Percentiles rank a stretch among this genome's conserved stretches.
These are phyloP conservation scores for Coendou prehensilis DNA, from an alignment of 2,797 vertebrate genomes.

Conservation along the genomic window DNA sequence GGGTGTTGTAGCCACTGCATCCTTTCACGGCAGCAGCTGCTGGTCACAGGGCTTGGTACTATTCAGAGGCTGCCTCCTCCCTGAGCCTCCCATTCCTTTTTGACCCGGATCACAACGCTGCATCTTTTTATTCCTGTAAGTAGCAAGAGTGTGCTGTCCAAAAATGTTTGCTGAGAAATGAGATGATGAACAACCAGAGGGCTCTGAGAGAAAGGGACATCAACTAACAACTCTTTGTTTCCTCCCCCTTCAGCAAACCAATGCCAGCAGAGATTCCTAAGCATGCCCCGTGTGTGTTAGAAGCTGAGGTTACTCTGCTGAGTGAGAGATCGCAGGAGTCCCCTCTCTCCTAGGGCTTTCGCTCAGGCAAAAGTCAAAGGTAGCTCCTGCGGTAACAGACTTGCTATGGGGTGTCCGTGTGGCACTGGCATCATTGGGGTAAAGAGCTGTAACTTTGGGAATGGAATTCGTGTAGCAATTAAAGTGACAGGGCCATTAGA, in stretches of 20 bases:
- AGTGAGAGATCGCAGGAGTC: neutral
- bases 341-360: no score
- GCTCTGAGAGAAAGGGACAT: neutral
- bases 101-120: no score
- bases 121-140: no score
- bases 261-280: accelerated
- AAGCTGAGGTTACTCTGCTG: neutral
- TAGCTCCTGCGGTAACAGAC: accelerated
- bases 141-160: accelerated
- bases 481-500: neutral
- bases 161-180: neutral
- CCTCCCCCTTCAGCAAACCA: neutral
- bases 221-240: neutral
- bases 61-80: neutral
- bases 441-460: neutral
- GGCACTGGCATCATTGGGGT: accelerated
- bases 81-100: neutral
- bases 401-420: accelerated
- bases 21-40: neutral
- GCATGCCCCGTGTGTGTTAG: accelerated
- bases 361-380: neutral
- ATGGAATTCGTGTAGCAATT: neutral
- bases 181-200: neutral
- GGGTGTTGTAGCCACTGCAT: neutral
- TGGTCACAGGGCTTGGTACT: neutral